phyloP scores from a whole-genome alignment of 2,113 vertebrate species.

The Eulacestoma nigropectus region DNA sequence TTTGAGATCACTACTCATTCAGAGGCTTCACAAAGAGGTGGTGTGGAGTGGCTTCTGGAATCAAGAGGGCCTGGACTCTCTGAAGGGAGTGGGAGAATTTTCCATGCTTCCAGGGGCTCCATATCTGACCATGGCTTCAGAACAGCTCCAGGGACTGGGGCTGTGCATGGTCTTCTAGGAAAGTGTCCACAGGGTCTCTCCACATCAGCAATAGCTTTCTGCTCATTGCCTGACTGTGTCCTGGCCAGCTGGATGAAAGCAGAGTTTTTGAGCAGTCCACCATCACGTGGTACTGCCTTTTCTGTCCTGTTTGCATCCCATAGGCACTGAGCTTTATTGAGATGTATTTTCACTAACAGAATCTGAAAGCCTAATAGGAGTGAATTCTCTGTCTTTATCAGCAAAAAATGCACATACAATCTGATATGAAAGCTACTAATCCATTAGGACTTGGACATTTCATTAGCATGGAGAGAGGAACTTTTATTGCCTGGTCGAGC shows the following conservation, averaged over 20 bases:
- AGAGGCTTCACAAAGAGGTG: not conserved
- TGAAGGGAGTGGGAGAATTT: not conserved
- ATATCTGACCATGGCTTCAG: not conserved
- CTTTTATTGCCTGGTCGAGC: conserved; percentile 49
- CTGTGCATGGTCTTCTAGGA: not conserved
- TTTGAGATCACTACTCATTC: not conserved
- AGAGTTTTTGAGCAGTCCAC: not conserved
- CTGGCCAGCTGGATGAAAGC: not conserved
- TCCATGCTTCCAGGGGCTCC: not conserved
- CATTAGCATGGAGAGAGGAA: not conserved
- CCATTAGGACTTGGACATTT: conserved; percentile 35
- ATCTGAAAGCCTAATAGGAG: conserved; percentile 40
- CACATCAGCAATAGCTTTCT: not conserved
- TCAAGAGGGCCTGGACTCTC: not conserved
- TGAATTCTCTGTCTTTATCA: conserved; percentile 39
- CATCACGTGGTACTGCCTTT: not conserved
- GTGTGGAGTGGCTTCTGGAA: not conserved
- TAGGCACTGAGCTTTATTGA: not conserved
- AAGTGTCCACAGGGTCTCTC: not conserved
- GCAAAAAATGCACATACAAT: conserved; percentile 49
- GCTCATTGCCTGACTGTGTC: not conserved
- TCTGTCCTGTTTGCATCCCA: not conserved
- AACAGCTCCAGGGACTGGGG: not conserved
- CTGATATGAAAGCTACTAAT: conserved; percentile 56
- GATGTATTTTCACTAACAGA: conserved; percentile 13